Evolutionary conservation across 2,113 vertebrate genomes (phyloP).

Genomic region (Aspidoscelis tigris): DNA sequence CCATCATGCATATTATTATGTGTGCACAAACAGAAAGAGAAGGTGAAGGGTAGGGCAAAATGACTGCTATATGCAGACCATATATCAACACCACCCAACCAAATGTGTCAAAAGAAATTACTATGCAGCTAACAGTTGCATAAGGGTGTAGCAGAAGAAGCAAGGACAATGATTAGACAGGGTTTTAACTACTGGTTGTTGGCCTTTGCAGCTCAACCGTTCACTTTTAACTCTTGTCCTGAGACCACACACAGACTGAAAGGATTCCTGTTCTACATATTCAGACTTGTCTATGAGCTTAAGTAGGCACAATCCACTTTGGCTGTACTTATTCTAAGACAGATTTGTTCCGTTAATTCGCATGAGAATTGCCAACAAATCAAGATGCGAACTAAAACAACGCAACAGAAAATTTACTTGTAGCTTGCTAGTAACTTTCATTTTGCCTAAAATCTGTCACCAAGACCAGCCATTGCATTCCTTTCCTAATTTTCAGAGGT

Average conservation of each 20-base stretch:
- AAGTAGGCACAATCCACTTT: background rate
- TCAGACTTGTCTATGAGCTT: background rate
- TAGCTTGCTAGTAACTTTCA: slow-evolving; percentile 29
- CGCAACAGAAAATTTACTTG: slow-evolving; percentile 23
- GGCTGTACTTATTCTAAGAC: background rate
- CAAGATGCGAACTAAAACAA: slow-evolving; percentile 6
- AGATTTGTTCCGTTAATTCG: background rate
- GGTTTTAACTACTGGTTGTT: background rate
- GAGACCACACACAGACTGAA: slow-evolving; percentile 3
- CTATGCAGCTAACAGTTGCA: background rate
- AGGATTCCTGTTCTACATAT: background rate
- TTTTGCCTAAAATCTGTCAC: slow-evolving; percentile 43
- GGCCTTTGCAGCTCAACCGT: background rate
- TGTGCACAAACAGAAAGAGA: background rate
- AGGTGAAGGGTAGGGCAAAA: too few species aligned
- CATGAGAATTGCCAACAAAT: background rate
- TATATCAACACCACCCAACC: background rate
- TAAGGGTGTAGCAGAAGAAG: background rate
- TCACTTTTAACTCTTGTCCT: background rate
- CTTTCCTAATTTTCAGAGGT: slow-evolving; percentile 18
- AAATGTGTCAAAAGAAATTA: background rate
- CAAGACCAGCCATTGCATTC: slow-evolving; percentile 54
- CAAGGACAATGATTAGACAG: background rate
- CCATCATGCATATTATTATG: too few species aligned
- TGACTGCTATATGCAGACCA: background rate